Conservation (phyloP, 2,888 invertebrate genomes). For the Stenichneumon culpator region DNA sequence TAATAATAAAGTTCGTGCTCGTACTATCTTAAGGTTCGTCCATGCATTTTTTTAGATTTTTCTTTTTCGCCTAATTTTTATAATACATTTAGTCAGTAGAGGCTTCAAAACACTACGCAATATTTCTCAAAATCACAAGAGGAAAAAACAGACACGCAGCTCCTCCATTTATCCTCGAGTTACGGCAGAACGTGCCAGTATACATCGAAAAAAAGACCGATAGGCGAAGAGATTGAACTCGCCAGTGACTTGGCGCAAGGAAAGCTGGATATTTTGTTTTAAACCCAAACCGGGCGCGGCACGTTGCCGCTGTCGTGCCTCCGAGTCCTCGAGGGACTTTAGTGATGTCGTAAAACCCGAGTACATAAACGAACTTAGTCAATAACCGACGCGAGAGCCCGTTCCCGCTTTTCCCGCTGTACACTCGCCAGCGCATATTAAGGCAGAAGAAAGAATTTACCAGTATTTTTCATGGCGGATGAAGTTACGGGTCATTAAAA, state of each 20-base stretch:
- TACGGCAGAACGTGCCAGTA: constrained; percentile 9
- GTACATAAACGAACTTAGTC: constrained; percentile 84
- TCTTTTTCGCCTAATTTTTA: no score
- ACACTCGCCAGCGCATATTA: constrained; percentile 31
- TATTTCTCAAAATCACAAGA: background rate
- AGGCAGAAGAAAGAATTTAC: constrained; percentile 70
- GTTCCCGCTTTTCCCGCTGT: constrained; percentile 36
- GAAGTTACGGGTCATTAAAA: constrained; percentile 81
- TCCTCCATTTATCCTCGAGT: background rate
- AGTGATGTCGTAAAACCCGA: constrained; percentile 82
- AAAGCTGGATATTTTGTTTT: constrained; percentile 75
- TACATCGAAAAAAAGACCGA: constrained; percentile 22
- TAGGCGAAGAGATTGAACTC: constrained; percentile 18
- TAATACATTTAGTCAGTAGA: background rate
- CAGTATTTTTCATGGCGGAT: constrained; percentile 79
- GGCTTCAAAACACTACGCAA: background rate
- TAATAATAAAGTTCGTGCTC: no score
- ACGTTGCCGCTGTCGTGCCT: constrained; percentile 40
- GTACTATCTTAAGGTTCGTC: no score
- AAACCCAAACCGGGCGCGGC: constrained; percentile 67
- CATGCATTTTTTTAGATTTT: no score
- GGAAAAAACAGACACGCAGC: background rate
- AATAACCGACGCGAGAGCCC: constrained; percentile 77
- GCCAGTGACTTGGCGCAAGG: constrained; percentile 18
- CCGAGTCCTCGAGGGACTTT: constrained; percentile 75